Base-by-base conservation (phyloP, 1,140 invertebrate genomes). In the Drosophila ogumai region DNA sequence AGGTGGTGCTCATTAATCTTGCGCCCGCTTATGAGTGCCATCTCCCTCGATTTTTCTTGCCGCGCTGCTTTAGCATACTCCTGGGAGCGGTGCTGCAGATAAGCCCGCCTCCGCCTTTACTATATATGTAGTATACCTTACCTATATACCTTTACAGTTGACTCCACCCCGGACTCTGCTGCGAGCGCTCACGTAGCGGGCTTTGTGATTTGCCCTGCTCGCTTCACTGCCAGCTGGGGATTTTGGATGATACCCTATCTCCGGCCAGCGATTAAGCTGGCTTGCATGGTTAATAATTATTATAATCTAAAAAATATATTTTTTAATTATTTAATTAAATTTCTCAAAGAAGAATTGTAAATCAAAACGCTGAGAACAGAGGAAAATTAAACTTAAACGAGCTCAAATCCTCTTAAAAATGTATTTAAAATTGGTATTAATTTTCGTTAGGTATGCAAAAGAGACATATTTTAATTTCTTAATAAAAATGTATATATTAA, bases 1-100 rank as follows among this genome's bases (percentile, higher is more conserved):
- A 90, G 87, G 85, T 91, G 85, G 65, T 63, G 66, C 86, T 90
- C 85, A 90, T 90, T 90, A 86, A 86, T 90, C 86, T 90, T 90
- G 49, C 59, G 68, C 78, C 65, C 63, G 81, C 85, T 72, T 82
- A 76, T 59, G 60, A 72, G 71, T 49, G 55, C 61, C 13, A 31
- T 47, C 34, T 55, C 57, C 34, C 41, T 49, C 36, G 10, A 15
- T 52, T 57, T 43, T 49, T 54, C 40, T 68, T 36, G 25, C 69
- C 72, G 58, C 25, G 9, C 54, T 28, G 46, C 64, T 57, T 84
- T 58, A 81, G 73, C 69, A 88, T 77, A 75, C 86, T 59, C 81
- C 43, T 57, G 84, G 72, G 79, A 50, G 12, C 25, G n/a, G 44
- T 7, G 22, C 69, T 59, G 54, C 67, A 72, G 69, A 73, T 73